These are phyloP conservation scores for Gastrophryne carolinensis DNA, from an alignment of 2,797 vertebrate genomes.

Conservation along the genomic window DNA sequence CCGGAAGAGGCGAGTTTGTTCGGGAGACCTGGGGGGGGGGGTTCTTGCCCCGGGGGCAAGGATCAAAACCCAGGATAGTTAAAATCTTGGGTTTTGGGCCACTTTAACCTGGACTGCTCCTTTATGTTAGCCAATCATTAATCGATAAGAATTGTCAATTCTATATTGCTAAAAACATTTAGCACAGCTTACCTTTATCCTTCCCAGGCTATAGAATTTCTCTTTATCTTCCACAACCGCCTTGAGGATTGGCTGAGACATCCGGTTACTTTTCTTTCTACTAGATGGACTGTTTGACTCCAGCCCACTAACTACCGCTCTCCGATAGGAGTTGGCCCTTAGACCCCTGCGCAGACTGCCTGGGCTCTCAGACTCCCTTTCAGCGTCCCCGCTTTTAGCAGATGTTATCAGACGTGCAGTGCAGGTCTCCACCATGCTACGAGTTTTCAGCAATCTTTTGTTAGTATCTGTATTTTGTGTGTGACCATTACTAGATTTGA, in stretches of 20 bases:
- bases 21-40: too few species aligned
- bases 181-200: slow-evolving; percentile 74
- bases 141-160: background rate
- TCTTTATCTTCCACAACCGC: slow-evolving; percentile 73
- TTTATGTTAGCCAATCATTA: too few species aligned
- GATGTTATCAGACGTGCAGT: slow-evolving; percentile 62
- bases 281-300: slow-evolving; percentile 68
- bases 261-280: slow-evolving; percentile 70
- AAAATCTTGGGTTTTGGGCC: too few species aligned
- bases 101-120: too few species aligned
- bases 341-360: slow-evolving; percentile 78
- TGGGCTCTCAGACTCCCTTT: slow-evolving; percentile 68
- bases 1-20: too few species aligned
- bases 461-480: slow-evolving; percentile 63
- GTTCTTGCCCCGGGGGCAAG: too few species aligned
- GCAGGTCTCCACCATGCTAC: slow-evolving; percentile 85
- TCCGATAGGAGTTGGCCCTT: slow-evolving; percentile 90
- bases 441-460: slow-evolving; percentile 70
- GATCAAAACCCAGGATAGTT: too few species aligned
- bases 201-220: slow-evolving; percentile 70
- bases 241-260: slow-evolving; percentile 75
- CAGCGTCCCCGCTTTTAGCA: slow-evolving; percentile 63
- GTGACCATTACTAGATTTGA: slow-evolving; percentile 52
- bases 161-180: too few species aligned
- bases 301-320: slow-evolving; percentile 85